Evolutionary conservation across 2,113 vertebrate species (phyloP), one percentile per base, ranked within the genome.

Genomic region (Aphyosemion australe): DNA sequence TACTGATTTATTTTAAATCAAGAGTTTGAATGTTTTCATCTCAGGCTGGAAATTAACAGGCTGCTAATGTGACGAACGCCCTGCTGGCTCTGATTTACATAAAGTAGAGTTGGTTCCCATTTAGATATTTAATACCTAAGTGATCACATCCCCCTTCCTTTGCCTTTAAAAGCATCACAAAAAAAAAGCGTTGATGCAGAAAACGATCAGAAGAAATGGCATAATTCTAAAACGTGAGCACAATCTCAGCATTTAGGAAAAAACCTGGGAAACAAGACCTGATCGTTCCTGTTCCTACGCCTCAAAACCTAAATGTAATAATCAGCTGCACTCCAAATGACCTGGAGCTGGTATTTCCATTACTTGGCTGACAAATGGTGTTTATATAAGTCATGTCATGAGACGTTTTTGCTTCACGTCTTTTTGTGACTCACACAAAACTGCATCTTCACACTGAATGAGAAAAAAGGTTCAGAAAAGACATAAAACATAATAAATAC

Each of bases 311-410:
- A 15, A 19, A 59, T 43, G 19, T 37, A 69, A 56, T 61, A 21
- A 55, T 57, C 5, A 26, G 50, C 16, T 67, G 66, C 15, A 60
- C 61, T 69, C 49, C n/a, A 34, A 1, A 6, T 72, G 26, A 80
- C 34, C 34, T 68, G 21, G 12, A 18, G 42, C 43, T 32, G 4
- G 45, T 54, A 39, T 64, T 58, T 7, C 13, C 43, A 58, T 47
- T n/a, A 21, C 32, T 34, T 55, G 37, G 52, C 42, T 73, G 39
- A 56, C 19, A 65, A 59, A 66, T 19, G 5, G 15, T 39, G 6
- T 55, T 78, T 61, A 32, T 16, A 37, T 10, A 61, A 61, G 31
- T 47, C 43, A 19, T 1, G 50, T 51, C 47, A 62, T 39, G 8
- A 74, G 45, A 54, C 21, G 21, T 50, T 19, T 48, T 32, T n/a